These are phyloP conservation scores for Pseudomyrmex concolor DNA, from an alignment of 1,140 invertebrate genomes.

Conservation along the genomic window DNA sequence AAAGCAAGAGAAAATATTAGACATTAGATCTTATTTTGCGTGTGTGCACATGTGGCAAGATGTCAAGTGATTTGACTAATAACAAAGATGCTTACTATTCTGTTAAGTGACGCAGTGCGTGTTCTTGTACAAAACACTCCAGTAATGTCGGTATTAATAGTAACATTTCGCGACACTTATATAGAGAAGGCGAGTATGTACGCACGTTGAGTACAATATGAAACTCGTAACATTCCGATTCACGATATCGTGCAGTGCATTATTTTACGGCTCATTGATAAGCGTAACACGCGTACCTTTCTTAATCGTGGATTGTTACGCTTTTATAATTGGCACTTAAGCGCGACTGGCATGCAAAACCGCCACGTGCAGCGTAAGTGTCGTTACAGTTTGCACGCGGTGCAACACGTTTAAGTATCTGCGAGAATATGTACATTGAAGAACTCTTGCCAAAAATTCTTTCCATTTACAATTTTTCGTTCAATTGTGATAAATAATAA, in stretches of 20 bases:
- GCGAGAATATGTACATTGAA: conserved; percentile 35
- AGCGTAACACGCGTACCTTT: conserved; percentile 66
- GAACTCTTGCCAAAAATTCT: neutral
- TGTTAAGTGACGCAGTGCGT: neutral
- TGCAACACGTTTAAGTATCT: neutral
- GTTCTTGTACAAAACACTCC: neutral
- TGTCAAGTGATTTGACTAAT: conserved; percentile 18
- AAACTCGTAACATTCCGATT: conserved; percentile 54
- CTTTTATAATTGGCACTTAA: conserved; percentile 71
- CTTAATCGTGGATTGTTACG: conserved; percentile 70
- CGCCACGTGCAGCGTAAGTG: conserved; percentile 30
- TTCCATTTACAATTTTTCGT: neutral
- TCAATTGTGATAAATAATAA: neutral
- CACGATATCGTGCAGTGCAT: conserved; percentile 57
- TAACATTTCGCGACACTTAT: neutral
- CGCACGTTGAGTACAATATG: neutral
- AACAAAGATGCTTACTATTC: conserved; percentile 10
- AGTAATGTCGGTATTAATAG: neutral
- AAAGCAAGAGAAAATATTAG: too few species aligned
- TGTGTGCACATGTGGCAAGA: neutral
- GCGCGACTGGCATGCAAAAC: conserved; percentile 60
- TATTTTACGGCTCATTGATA: conserved; percentile 73
- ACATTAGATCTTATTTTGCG: neutral
- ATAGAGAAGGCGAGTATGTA: neutral
- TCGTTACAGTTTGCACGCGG: neutral